These are phyloP conservation scores for Apodemia mormo DNA, from an alignment of 2,888 invertebrate genomes.

Conservation along the genomic window DNA sequence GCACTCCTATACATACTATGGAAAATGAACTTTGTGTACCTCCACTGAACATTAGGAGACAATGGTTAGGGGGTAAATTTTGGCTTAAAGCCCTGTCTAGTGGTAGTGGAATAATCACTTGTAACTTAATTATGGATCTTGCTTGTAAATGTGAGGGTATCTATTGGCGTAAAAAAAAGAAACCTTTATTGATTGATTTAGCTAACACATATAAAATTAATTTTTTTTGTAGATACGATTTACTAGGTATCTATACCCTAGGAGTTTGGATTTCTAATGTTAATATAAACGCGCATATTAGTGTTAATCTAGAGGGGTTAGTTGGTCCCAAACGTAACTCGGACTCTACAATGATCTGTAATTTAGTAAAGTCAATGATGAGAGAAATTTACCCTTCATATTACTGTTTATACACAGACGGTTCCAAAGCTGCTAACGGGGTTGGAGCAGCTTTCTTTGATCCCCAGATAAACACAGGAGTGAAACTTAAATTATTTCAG, in stretches of 20 bases:
- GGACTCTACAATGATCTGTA: neutral
- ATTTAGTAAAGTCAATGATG: neutral
- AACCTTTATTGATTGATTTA: neutral
- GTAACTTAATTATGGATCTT: neutral
- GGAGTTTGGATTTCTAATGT: neutral
- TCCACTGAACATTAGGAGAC: neutral
- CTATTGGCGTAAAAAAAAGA: constrained; percentile 11
- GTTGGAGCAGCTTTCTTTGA: too few species aligned
- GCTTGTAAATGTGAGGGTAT: constrained; percentile 2
- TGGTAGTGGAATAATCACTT: neutral
- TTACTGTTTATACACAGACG: too few species aligned
- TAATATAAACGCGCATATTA: neutral
- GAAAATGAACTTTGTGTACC: constrained; percentile 16
- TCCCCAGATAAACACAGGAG: too few species aligned
- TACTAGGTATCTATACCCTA: neutral
- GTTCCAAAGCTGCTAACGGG: too few species aligned
- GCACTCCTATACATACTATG: constrained; percentile 8
- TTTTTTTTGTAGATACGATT: neutral
- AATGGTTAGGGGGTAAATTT: constrained; percentile 9
- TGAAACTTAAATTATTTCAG: too few species aligned
- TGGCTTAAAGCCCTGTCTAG: neutral
- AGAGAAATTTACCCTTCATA: neutral
- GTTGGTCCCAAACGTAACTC: constrained; percentile 2
- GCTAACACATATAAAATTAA: neutral
- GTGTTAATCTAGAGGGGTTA: neutral